phyloP scores from a whole-genome alignment of 2,888 invertebrate genomes.

The Sesia bembeciformis region DNA sequence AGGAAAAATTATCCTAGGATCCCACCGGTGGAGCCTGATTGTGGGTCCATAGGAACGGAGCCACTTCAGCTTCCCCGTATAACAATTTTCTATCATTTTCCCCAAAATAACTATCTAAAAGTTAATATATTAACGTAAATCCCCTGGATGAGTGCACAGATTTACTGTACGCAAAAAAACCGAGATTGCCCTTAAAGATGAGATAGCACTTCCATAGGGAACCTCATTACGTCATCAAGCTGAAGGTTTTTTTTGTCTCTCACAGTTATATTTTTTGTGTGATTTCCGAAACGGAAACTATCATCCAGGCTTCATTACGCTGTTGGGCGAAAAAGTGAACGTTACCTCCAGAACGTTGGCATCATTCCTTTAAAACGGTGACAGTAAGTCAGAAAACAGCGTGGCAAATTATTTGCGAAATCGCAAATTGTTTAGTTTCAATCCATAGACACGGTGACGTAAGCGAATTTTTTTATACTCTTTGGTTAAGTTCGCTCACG shows the following conservation, averaged over 20 bases:
- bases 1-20: too few species aligned
- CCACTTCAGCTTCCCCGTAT: too few species aligned
- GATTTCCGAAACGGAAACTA: not conserved
- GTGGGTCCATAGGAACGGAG: too few species aligned
- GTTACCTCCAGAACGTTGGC: not conserved
- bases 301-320: not conserved
- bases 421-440: too few species aligned
- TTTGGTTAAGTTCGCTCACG: slow-evolving; percentile 3
- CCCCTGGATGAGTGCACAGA: not conserved
- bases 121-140: too few species aligned
- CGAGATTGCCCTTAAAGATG: not conserved
- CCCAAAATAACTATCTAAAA: too few species aligned
- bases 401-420: not conserved
- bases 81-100: too few species aligned
- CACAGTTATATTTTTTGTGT: not conserved
- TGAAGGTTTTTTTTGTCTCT: not conserved
- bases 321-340: not conserved
- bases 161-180: not conserved
- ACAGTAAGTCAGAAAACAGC: not conserved
- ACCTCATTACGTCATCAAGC: not conserved
- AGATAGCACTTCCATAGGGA: not conserved
- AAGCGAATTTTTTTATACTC: not conserved
- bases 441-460: not conserved
- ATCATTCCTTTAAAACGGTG: not conserved
- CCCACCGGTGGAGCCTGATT: too few species aligned